Percentiles rank a stretch among this genome's conserved stretches.
These are phyloP conservation scores for Asarcornis scutulata DNA, from an alignment of 2,113 vertebrate genomes.

Conservation along the genomic window DNA sequence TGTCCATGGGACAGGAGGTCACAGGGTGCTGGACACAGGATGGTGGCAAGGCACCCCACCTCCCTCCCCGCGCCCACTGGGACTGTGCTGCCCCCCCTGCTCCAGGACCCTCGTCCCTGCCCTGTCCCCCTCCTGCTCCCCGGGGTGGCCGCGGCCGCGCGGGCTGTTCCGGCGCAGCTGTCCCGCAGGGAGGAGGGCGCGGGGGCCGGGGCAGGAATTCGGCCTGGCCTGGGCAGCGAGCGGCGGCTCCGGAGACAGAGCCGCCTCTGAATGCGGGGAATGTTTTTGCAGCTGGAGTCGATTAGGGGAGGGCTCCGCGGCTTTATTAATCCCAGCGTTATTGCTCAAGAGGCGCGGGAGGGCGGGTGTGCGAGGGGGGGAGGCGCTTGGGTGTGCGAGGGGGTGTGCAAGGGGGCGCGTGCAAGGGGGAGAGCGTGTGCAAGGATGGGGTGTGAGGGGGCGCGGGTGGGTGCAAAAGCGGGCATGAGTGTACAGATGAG, in stretches of 20 bases:
- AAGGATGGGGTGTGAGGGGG: no score
- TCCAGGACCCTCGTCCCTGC: neutral
- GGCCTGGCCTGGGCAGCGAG: conserved; percentile 64
- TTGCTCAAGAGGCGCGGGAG: neutral
- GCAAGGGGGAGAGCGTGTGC: neutral
- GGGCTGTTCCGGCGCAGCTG: conserved; percentile 70
- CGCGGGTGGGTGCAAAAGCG: no score
- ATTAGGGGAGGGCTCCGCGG: conserved; percentile 67
- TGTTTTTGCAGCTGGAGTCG: conserved; percentile 79
- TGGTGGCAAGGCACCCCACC: neutral
- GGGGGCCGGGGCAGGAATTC: conserved; percentile 43
- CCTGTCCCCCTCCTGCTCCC: neutral
- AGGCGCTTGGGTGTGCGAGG: neutral
- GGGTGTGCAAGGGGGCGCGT: neutral
- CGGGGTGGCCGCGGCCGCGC: neutral
- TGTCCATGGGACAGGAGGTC: neutral
- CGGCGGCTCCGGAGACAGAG: conserved; percentile 35
- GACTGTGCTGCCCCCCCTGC: neutral
- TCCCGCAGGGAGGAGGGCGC: neutral
- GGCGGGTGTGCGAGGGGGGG: neutral
- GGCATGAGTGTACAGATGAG: neutral
- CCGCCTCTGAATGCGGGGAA: conserved; percentile 73
- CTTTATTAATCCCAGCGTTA: conserved; percentile 73
- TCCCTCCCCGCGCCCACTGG: neutral
- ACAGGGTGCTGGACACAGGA: no score